Evolutionary conservation across 2,797 vertebrate species (phyloP).

Genomic region (Crypturellus tataupa): DNA sequence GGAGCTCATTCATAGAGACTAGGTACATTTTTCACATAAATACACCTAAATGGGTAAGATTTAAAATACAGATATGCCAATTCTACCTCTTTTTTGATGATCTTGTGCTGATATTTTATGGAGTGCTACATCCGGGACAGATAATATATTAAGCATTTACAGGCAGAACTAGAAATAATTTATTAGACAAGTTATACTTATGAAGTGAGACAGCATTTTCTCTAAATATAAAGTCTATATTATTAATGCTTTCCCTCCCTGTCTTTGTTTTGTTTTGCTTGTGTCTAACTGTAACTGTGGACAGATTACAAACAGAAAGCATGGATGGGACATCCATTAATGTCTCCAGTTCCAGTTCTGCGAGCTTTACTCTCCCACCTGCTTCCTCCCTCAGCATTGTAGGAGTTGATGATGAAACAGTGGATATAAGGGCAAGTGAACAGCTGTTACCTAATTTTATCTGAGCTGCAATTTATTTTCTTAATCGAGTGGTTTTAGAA

Average conservation of each 20-base stretch:
- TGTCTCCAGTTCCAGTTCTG: constrained; percentile 77
- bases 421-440: constrained; percentile 91
- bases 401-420: constrained; percentile 77
- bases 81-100: not conserved
- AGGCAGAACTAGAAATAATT: not conserved
- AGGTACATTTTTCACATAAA: not conserved
- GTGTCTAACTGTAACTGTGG: not conserved
- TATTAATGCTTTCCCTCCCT: not conserved
- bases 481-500: not conserved
- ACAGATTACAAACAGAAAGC: constrained; percentile 74
- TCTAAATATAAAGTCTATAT: not conserved
- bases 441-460: not conserved
- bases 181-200: not conserved
- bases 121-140: not conserved
- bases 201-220: not conserved
- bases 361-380: constrained; percentile 88
- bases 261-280: not conserved
- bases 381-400: constrained; percentile 76
- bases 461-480: not conserved
- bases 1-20: not conserved
- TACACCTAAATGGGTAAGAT: not conserved
- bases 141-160: not conserved
- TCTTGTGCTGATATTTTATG: fast-evolving
- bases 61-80: not conserved
- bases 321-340: constrained; percentile 80